Evolutionary conservation across 2,797 vertebrate species (phyloP), one percentile per base, ranked within the genome.

Genomic region (Morus bassanus): DNA sequence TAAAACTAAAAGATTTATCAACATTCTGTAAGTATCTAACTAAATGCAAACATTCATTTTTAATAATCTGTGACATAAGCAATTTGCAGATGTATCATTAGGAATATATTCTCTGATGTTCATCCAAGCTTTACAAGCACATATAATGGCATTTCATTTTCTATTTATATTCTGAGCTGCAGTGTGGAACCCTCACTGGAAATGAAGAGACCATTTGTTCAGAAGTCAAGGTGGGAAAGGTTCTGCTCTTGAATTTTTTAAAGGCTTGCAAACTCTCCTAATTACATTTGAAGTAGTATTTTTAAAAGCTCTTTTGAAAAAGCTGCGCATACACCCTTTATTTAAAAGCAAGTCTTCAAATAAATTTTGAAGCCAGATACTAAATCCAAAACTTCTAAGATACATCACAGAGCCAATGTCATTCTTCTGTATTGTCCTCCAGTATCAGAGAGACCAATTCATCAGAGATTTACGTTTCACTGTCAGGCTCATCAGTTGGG

Each of bases 81-180:
- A 84, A 85, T 76, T 67, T 94, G 91, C 77, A 86, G 70, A 69
- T 82, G 74, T 79, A 85, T 82, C 85, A 77, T 89, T 5, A 75
- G 81, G 37, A 95, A 91, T 80, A 75, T 14, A 37, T 79, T 78
- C 89, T 95, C 95, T 82, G 83, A 90, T 90, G 85, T 48, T 95
- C 94, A 86, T 54, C 91, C 87, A 91, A 91, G 91, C 77, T 89
- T 89, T 79, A 31, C 45, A 54, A 48, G 73, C 25, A 10, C 75
- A 82, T 61, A 69, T 70, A 95, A 93, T 61, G 73, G 89, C 93
- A 94, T 93, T 95, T 95, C 94, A 67, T 70, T 79, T 97, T 85
- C 95, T 95, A 95, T 95, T 95, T 96, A 93, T 95, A 94, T 41
- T 81, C 92, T 79, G 88, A 86, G 82, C 79, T 94, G 90, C 93